Conservation (phyloP, 2,888 invertebrate genomes). For the Myopa tessellatipennis region DNA sequence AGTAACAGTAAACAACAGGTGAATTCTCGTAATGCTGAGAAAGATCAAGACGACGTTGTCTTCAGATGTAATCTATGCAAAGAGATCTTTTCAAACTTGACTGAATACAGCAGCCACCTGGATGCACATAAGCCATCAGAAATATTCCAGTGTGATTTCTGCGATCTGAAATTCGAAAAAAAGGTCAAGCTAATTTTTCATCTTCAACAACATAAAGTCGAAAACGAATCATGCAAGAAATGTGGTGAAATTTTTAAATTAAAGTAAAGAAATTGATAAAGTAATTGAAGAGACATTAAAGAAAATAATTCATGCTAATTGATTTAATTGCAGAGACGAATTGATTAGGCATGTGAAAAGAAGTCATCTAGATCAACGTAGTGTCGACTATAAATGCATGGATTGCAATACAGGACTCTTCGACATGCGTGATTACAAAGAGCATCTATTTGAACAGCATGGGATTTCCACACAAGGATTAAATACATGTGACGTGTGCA, state of each 20-base stretch:
- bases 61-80: constrained; percentile 46
- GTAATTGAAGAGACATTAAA: neutral
- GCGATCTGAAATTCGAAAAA: constrained; percentile 47
- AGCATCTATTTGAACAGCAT: constrained; percentile 45
- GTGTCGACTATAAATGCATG: constrained; percentile 47
- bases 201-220: constrained; percentile 48
- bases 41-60: neutral
- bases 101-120: constrained; percentile 45
- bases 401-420: constrained; percentile 44
- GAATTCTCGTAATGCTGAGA: neutral
- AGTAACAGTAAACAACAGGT: neutral
- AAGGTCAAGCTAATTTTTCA: constrained; percentile 49
- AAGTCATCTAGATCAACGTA: constrained; percentile 43
- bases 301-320: neutral
- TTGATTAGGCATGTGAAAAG: constrained; percentile 46
- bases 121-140: constrained; percentile 44
- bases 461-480: constrained; percentile 43
- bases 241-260: constrained; percentile 47
- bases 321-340: constrained; percentile 43
- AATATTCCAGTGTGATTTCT: constrained; percentile 47
- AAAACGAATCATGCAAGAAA: constrained; percentile 46
- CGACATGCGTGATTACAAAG: constrained; percentile 47
- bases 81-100: constrained; percentile 38
- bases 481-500: constrained; percentile 48
- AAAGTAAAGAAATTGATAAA: constrained; percentile 36